Percentiles rank a stretch among this genome's conserved stretches.
Conservation (phyloP, 2,113 vertebrate species). For the Oceanodroma tethys region DNA sequence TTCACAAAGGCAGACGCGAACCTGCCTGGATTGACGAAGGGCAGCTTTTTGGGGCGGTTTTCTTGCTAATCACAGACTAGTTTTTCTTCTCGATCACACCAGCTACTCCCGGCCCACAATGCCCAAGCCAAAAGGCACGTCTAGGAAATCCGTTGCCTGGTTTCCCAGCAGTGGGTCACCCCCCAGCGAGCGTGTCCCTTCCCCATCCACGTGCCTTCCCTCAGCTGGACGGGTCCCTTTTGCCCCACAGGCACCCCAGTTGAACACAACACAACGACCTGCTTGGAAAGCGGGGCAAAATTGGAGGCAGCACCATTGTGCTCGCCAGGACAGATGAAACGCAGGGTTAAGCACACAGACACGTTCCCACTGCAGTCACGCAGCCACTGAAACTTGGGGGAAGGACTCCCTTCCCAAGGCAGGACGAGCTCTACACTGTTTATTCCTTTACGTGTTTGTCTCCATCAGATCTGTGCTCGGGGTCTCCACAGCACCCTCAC, state of each 20-base stretch:
- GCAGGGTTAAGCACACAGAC: background rate
- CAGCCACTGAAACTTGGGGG: background rate
- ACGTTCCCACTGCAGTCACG: fast-evolving
- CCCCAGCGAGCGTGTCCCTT: background rate
- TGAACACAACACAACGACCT: background rate
- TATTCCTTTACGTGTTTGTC: background rate
- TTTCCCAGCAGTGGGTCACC: background rate
- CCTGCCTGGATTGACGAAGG: background rate
- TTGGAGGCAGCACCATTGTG: background rate
- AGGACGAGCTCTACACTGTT: fast-evolving
- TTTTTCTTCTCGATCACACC: background rate
- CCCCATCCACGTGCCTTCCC: fast-evolving
- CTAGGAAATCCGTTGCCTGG: background rate
- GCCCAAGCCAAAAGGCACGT: background rate
- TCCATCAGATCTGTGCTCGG: background rate
- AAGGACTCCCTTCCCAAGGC: background rate
- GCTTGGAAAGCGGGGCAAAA: background rate
- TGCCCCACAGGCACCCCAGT: background rate
- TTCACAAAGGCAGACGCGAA: background rate
- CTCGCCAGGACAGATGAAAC: background rate
- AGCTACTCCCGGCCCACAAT: background rate
- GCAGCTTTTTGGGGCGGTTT: background rate
- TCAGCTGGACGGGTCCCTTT: background rate
- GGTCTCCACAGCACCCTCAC: background rate
- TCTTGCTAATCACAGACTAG: background rate